phyloP scores from a whole-genome alignment of 2,888 invertebrate genomes.

The Bruchidius siliquastri region DNA sequence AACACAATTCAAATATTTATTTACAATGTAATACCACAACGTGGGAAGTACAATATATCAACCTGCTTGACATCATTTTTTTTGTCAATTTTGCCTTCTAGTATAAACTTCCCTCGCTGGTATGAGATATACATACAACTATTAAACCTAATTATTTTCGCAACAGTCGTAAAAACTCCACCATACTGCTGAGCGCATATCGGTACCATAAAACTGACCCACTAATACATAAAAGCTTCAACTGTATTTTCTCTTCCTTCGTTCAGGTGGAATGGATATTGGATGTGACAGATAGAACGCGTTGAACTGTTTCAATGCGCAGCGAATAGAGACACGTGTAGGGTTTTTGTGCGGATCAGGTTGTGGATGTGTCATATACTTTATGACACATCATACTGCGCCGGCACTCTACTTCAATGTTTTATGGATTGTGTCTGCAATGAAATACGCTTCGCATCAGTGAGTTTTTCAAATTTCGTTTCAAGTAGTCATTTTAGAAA shows the following conservation, averaged over 20 bases:
- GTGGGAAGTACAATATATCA: too few relatives aligned
- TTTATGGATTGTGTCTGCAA: neutral
- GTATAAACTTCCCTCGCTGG: too few relatives aligned
- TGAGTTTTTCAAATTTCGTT: too few relatives aligned
- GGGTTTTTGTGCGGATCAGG: neutral
- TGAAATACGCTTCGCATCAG: neutral
- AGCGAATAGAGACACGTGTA: neutral
- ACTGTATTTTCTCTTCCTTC: neutral
- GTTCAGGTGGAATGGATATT: neutral
- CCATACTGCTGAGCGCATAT: neutral
- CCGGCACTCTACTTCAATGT: neutral
- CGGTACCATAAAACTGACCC: neutral
- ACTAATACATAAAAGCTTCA: neutral
- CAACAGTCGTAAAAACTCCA: neutral
- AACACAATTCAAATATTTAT: too few relatives aligned
- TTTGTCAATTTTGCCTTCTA: too few relatives aligned
- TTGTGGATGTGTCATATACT: neutral
- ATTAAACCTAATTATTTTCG: neutral
- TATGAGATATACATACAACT: too few relatives aligned
- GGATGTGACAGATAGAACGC: neutral
- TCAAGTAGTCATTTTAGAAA: too few relatives aligned
- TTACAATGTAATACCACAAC: too few relatives aligned
- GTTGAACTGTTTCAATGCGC: neutral
- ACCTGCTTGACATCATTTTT: too few relatives aligned
- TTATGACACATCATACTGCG: neutral